Base-by-base conservation (phyloP, 2,888 invertebrate genomes). In the Clistopyga incitator region DNA sequence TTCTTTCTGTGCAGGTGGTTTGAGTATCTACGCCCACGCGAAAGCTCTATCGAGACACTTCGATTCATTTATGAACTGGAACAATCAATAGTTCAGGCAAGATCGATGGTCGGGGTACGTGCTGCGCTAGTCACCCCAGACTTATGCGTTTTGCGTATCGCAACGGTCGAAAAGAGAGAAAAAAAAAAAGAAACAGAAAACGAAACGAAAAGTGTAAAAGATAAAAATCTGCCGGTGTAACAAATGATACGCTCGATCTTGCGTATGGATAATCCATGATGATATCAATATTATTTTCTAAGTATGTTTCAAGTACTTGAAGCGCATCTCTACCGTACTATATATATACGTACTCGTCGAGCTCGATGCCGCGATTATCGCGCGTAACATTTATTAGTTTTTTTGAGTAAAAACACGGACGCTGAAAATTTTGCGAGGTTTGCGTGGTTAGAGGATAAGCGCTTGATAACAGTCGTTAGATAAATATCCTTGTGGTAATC, bases 121-220 rank as follows among this genome's bases (percentile, higher is more conserved):
- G 67, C 29, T 64, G 38, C 56, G 79, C 59, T 72, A 45, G 18
- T 78, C 65, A 74, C 20, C 61, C 45, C 25, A 25, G 29, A 34
- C 45, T 20, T 65, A 65, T 77, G 79, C 82, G 82, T 76, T 82
- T 82, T 82, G 38, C 82, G 82, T 82, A 4, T 82, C 82, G 82
- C 82, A 82, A 82, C 82, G 82, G 74, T 78, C 13, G 11, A 50
- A 81, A 64, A 29, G 45, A 54, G 13, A 29, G 38, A 81, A 64
- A 42, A 45, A 54, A 34, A 29, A 50, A 81, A 50, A 81, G 54
- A 42, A 45, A 54, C 20, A 29, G 42, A 81, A 50, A 45, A 54
- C 18, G 13, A 50, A 81, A 54, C 25, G 15, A 54, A 18, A 29
- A 70, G 61, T 15, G 29, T 15, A 54, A 20, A 54, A 18, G 52